Evolutionary conservation across 1,140 invertebrate genomes (phyloP).

Genomic region (Phthorimaea operculella): DNA sequence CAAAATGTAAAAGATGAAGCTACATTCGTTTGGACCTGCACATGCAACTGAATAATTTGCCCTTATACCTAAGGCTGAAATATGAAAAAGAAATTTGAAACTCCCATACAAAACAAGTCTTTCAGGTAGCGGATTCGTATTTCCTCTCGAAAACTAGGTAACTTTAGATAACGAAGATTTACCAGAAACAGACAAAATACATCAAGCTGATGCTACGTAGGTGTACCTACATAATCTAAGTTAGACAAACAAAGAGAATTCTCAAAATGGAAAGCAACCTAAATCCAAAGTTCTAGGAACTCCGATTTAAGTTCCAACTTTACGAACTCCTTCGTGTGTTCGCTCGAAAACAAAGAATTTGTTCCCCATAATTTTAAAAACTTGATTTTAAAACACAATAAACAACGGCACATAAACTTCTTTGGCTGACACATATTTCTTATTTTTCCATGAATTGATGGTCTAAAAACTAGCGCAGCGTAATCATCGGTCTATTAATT

Average conservation of each 20-base stretch:
- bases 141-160: no score
- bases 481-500: constrained; percentile 61
- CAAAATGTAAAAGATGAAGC: no score
- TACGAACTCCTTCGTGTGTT: constrained; percentile 12
- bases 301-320: constrained; percentile 13
- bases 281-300: not conserved
- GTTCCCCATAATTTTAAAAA: constrained; percentile 35
- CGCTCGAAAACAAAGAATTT: constrained; percentile 43
- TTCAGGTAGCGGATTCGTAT: no score
- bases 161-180: no score
- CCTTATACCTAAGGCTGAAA: no score
- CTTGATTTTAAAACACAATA: constrained; percentile 41
- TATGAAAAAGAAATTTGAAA: no score
- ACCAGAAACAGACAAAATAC: no score
- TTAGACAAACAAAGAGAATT: not conserved
- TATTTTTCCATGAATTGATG: constrained; percentile 56
- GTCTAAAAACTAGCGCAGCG: constrained; percentile 39
- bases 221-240: no score
- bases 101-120: no score
- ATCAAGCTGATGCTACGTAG: no score
- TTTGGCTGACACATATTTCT: constrained; percentile 51
- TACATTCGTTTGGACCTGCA: no score
- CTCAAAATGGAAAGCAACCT: not conserved
- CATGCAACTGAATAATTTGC: no score
- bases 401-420: constrained; percentile 52